phyloP scores from a whole-genome alignment of 2,113 vertebrate genomes.

The Morone chrysops region DNA sequence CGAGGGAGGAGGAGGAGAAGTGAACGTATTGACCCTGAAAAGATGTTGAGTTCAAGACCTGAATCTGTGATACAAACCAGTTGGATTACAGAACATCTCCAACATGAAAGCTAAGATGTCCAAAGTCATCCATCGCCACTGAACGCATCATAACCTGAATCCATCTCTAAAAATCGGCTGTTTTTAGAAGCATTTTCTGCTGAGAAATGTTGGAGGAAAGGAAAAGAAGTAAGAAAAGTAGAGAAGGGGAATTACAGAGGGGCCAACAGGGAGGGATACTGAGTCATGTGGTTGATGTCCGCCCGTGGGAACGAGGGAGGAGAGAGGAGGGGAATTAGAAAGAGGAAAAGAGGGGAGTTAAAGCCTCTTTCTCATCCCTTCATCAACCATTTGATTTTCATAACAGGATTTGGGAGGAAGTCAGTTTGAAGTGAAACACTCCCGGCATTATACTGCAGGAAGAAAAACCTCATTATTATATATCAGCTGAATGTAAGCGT shows the following conservation, averaged over 20 bases:
- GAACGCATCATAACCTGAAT: not conserved
- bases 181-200: not conserved
- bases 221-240: not conserved
- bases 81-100: slow-evolving; percentile 11
- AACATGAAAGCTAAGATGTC: not conserved
- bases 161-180: not conserved
- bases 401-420: slow-evolving; percentile 11
- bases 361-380: slow-evolving; percentile 41
- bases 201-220: not conserved
- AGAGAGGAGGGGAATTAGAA: not conserved
- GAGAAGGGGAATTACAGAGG: slow-evolving; percentile 52
- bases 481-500: too few species aligned
- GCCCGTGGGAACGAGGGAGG: slow-evolving; percentile 60
- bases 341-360: slow-evolving; percentile 10
- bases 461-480: not conserved
- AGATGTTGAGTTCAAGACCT: not conserved
- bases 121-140: not conserved
- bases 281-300: slow-evolving; percentile 57
- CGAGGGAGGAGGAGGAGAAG: slow-evolving; percentile 47
- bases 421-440: not conserved
- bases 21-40: slow-evolving; percentile 39
- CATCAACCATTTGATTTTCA: slow-evolving; percentile 43
- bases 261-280: slow-evolving; percentile 43
- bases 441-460: not conserved
- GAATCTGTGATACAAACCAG: not conserved